Evolutionary conservation across 2,797 vertebrate species (phyloP).

Genomic region (Tarsius wallacei): DNA sequence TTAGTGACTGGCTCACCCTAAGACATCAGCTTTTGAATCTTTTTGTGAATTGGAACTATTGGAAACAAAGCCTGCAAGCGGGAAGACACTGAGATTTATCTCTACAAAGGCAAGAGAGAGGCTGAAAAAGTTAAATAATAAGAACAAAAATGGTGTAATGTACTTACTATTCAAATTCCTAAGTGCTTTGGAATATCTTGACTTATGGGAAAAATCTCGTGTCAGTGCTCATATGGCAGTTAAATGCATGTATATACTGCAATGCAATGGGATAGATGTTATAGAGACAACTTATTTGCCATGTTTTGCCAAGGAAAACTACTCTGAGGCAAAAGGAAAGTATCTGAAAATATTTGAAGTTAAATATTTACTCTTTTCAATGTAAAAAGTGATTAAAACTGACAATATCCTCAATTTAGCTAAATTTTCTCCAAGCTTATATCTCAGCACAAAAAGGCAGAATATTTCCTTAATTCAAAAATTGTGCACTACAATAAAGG

Average conservation of each 20-base stretch:
- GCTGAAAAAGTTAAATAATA: background rate
- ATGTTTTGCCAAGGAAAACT: constrained; percentile 71
- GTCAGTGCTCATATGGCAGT: background rate
- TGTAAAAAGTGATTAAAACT: constrained; percentile 72
- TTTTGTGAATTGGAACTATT: constrained; percentile 4
- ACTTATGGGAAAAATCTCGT: background rate
- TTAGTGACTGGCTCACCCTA: constrained; percentile 23
- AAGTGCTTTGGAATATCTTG: background rate
- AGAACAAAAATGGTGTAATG: too few relatives aligned
- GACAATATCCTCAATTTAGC: constrained; percentile 45
- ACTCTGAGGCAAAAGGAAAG: constrained; percentile 53
- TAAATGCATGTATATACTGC: background rate
- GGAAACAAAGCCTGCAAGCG: background rate
- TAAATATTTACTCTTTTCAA: constrained; percentile 75
- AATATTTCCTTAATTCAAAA: constrained; percentile 69
- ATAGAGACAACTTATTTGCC: constrained; percentile 62
- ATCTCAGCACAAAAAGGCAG: constrained; percentile 47
- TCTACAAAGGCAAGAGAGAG: background rate
- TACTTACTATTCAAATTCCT: background rate
- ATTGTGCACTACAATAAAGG: background rate
- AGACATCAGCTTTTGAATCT: background rate
- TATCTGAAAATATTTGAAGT: constrained; percentile 69
- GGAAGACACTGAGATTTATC: background rate
- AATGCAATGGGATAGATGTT: background rate
- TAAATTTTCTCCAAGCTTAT: constrained; percentile 65